Conservation (phyloP, 2,888 invertebrate genomes). For the Diogma glabrata region DNA sequence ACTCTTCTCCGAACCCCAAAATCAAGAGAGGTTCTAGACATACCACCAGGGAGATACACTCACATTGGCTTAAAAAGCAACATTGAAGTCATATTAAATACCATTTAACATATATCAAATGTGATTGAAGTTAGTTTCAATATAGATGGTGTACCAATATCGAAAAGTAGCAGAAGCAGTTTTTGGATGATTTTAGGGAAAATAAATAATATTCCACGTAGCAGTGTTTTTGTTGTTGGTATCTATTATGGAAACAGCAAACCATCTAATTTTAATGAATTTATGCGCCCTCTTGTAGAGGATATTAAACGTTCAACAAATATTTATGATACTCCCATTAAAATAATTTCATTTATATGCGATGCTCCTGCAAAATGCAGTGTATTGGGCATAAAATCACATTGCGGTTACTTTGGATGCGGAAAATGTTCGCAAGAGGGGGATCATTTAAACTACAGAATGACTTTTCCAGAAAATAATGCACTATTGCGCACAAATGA, state of each 20-base stretch:
- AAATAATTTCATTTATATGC: slow-evolving; percentile 13
- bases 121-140: slow-evolving; percentile 10
- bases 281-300: neutral
- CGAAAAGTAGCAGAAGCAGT: too few relatives aligned
- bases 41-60: neutral
- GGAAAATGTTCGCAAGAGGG: slow-evolving; percentile 14
- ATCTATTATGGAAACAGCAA: neutral
- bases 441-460: slow-evolving; percentile 14
- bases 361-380: slow-evolving; percentile 14
- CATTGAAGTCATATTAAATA: neutral
- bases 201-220: too few relatives aligned
- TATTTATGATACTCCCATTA: slow-evolving; percentile 9
- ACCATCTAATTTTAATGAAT: neutral
- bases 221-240: too few relatives aligned
- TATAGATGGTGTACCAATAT: slow-evolving; percentile 13
- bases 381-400: slow-evolving; percentile 13
- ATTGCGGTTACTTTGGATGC: slow-evolving; percentile 14
- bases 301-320: slow-evolving; percentile 12
- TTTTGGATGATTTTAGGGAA: too few relatives aligned
- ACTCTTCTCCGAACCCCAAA: neutral
- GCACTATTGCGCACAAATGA: slow-evolving; percentile 5
- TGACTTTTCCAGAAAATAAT: slow-evolving; percentile 13
- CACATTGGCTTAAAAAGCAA: neutral
- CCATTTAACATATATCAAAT: neutral
- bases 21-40: neutral